Conservation (phyloP, 2,797 vertebrate genomes). For the Rousettus madagascariensis region DNA sequence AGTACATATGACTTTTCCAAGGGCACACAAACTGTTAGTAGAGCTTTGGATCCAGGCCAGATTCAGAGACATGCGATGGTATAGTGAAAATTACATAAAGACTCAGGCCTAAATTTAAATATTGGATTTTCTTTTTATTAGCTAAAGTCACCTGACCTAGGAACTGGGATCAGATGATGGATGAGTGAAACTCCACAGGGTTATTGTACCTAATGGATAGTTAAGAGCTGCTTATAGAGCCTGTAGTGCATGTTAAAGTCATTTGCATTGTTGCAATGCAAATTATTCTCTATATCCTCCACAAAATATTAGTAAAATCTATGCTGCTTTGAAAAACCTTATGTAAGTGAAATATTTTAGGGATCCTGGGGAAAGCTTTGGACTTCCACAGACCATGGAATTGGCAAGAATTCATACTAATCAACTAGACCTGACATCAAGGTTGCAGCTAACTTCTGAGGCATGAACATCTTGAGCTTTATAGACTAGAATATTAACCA, state of each 20-base stretch:
- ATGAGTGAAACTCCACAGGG: neutral
- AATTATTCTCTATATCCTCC: neutral
- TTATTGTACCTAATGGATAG: neutral
- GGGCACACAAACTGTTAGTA: neutral
- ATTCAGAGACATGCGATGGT: neutral
- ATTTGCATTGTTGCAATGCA: neutral
- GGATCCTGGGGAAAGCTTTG: neutral
- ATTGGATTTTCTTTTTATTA: slow-evolving; percentile 37
- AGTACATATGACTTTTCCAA: neutral
- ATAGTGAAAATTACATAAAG: neutral
- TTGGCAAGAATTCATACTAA: neutral
- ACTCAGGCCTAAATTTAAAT: neutral
- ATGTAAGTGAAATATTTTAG: neutral
- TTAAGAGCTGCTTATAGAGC: neutral
- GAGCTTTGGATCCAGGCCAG: neutral
- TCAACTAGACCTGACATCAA: neutral
- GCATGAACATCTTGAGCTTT: neutral
- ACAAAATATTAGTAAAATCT: neutral
- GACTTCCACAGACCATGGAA: neutral
- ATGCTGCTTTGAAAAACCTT: neutral
- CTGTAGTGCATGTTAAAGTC: neutral
- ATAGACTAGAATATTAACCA: neutral
- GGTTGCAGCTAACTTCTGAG: neutral
- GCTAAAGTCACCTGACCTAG: slow-evolving; percentile 2
- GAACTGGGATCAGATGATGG: neutral